These are phyloP conservation scores for Drosophila littoralis DNA, from an alignment of 1,140 invertebrate species.

Conservation along the genomic window DNA sequence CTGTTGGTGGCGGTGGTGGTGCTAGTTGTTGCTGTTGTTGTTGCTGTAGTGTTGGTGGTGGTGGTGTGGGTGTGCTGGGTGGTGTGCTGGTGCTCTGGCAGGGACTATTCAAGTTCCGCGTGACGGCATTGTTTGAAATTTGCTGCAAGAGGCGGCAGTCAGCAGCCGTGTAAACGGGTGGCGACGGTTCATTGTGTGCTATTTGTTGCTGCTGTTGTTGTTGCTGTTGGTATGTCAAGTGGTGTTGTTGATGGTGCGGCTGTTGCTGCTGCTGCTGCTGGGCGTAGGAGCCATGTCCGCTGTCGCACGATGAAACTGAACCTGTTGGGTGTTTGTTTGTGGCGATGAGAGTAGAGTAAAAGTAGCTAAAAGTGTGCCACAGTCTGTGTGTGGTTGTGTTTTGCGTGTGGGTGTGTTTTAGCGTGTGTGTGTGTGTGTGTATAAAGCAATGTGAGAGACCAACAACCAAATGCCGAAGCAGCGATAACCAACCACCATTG, in stretches of 20 bases:
- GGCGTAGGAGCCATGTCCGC: slow-evolving; percentile 92
- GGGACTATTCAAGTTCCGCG: slow-evolving; percentile 69
- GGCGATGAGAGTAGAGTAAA: slow-evolving; percentile 49
- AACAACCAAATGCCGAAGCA: slow-evolving; percentile 63
- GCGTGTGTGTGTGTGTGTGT: slow-evolving; percentile 38
- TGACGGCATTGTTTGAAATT: slow-evolving; percentile 81
- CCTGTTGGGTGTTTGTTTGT: slow-evolving; percentile 84
- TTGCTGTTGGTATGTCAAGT: slow-evolving; percentile 52
- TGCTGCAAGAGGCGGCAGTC: slow-evolving; percentile 79
- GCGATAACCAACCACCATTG: slow-evolving; percentile 64
- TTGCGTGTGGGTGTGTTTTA: slow-evolving; percentile 17
- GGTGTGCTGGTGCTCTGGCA: slow-evolving; percentile 69
- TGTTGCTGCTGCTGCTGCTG: slow-evolving; percentile 86
- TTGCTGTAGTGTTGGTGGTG: slow-evolving; percentile 37
- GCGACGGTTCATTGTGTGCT: slow-evolving; percentile 56
- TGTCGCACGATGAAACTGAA: slow-evolving; percentile 93
- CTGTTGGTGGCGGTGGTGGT: slow-evolving; percentile 23
- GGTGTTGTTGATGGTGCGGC: slow-evolving; percentile 84
- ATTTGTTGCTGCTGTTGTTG: slow-evolving; percentile 31
- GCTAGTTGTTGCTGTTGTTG: slow-evolving; percentile 20
- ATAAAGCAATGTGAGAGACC: slow-evolving; percentile 22
- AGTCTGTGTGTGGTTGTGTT: slow-evolving; percentile 45
- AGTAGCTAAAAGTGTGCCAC: slow-evolving; percentile 48
- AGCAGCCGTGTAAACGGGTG: slow-evolving; percentile 78
- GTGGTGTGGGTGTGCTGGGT: slow-evolving; percentile 71